Evolutionary conservation across 2,797 vertebrate species (phyloP), one percentile per base, ranked within the genome.

Genomic region (Sparus aurata): DNA sequence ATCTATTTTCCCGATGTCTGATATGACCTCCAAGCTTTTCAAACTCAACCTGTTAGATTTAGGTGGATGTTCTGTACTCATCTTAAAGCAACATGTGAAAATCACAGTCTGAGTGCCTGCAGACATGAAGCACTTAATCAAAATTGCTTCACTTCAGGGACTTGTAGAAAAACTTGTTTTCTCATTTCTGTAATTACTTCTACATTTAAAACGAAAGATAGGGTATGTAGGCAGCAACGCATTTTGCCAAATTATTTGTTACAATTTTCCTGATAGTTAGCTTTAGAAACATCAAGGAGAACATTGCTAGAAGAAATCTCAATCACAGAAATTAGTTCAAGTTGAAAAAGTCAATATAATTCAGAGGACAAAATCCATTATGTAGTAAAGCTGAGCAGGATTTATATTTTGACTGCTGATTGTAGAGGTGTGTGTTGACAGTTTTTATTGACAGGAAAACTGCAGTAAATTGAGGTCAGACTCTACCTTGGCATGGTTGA

Each of bases 1-100:
- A 50, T 80, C 77, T 73, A 69, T 68, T 75, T 79, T 63, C 49
- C 46, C 30, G 53, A 64, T 46, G 52, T 60, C 47, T 64, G 80
- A 79, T 23, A 38, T 34, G 18, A 81, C 22, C 63, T 61, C 12
- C 53, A 0, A 52, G 52, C 45, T 57, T 58, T 25, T 60, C 11
- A 46, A 34, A 58, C n/a, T 1, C 25, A 62, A 10, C 0, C 1
- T 20, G 54, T 22, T 53, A 16, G 43, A 57, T 71, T 67, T 55
- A 30, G 45, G 16, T 23, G 12, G 13, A 65, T 58, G 25, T 41
- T 65, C 60, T 82, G 17, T 49, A 6, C 13, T 67, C 30, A 8
- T 25, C 38, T 47, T 55, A 46, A 65, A 59, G 41, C 52, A 34
- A 47, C 34, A 69, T 15, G 12, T 58, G 6, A 54, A 13, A 17